These are phyloP conservation scores for Zaprionus ornatus DNA, from an alignment of 1,140 invertebrate species.

Conservation along the genomic window DNA sequence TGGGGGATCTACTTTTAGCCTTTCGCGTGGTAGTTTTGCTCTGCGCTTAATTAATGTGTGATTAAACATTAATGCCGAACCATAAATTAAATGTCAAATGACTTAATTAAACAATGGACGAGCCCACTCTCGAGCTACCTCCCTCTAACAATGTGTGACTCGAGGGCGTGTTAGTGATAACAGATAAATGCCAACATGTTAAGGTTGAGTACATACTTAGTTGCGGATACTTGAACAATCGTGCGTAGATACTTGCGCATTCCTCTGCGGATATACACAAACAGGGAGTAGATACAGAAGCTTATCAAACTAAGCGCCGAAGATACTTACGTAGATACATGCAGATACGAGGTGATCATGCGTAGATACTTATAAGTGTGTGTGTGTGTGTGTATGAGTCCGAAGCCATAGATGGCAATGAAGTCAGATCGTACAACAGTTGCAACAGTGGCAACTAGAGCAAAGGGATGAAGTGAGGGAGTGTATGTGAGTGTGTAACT, in stretches of 20 bases:
- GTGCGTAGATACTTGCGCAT: not conserved
- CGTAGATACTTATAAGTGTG: not conserved
- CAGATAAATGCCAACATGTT: constrained; percentile 1
- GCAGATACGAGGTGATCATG: not conserved
- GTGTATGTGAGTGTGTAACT: not conserved
- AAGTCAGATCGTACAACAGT: not conserved
- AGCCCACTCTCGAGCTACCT: constrained; percentile 10
- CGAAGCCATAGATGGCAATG: not conserved
- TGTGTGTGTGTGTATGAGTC: not conserved
- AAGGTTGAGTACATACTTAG: constrained; percentile 1
- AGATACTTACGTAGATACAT: not conserved
- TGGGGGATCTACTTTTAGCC: constrained; percentile 7
- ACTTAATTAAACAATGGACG: constrained; percentile 65
- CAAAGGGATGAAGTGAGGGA: not conserved
- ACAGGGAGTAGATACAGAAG: not conserved
- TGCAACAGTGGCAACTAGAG: not conserved
- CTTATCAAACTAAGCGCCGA: not conserved
- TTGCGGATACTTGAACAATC: not conserved
- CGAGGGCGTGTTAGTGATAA: constrained; percentile 41
- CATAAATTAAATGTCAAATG: constrained; percentile 67
- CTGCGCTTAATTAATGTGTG: constrained; percentile 50
- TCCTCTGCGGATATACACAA: not conserved
- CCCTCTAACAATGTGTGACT: too few species aligned
- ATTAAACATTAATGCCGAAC: constrained; percentile 45
- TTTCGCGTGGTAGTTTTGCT: constrained; percentile 14